These are phyloP conservation scores for Cyclura pinguis DNA, from an alignment of 2,797 vertebrate species.

Conservation along the genomic window DNA sequence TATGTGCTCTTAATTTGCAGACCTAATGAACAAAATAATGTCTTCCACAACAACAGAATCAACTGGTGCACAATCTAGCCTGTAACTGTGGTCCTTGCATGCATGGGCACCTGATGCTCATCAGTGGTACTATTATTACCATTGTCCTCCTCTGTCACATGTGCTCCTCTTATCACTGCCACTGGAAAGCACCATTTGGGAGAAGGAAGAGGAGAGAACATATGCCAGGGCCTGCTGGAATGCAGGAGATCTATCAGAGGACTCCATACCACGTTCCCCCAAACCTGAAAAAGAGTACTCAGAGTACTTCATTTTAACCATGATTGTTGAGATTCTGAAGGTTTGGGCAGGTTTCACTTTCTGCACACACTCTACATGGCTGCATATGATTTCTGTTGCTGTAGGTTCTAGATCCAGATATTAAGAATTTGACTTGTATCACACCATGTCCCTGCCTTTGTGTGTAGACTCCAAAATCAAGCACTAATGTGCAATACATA, in stretches of 20 bases:
- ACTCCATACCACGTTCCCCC: background rate
- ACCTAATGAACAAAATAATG: background rate
- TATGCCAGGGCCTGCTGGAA: no score
- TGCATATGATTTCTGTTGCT: background rate
- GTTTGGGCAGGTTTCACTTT: background rate
- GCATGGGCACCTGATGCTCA: background rate
- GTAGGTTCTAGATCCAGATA: background rate
- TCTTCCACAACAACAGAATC: background rate
- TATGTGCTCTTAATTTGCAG: background rate
- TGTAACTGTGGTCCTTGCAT: no score
- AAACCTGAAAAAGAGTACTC: background rate
- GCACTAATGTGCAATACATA: background rate
- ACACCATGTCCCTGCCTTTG: background rate
- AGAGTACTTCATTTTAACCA: background rate
- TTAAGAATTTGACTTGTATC: background rate
- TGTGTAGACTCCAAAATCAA: background rate
- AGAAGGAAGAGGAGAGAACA: background rate
- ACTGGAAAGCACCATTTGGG: background rate
- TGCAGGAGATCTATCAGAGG: background rate
- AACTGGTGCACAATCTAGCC: fast-evolving
- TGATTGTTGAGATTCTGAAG: background rate
- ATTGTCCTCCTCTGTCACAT: background rate
- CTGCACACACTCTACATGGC: background rate
- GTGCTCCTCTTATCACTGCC: background rate
- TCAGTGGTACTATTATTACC: background rate